Percentiles rank a stretch among this genome's conserved stretches.
phyloP scores from a whole-genome alignment of 2,113 vertebrate species.

The Stictonetta naevosa region DNA sequence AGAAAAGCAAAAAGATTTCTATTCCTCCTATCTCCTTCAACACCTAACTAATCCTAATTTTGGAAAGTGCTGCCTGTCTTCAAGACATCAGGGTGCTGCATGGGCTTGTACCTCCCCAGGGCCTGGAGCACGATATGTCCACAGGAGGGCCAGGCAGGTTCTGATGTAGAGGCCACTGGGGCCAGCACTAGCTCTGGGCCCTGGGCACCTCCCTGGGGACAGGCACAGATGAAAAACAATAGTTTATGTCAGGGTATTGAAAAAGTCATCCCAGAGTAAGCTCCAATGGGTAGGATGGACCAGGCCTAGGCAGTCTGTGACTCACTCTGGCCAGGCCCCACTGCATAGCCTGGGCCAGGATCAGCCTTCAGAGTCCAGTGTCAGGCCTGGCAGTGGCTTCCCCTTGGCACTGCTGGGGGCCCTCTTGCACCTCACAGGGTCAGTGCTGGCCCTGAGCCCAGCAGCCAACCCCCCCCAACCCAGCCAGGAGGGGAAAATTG shows the following conservation, averaged over 20 bases:
- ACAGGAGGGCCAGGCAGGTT: not conserved
- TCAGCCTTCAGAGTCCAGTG: not conserved
- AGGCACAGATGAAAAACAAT: not conserved
- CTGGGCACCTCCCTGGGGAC: no score
- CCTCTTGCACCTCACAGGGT: not conserved
- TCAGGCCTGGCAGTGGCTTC: no score
- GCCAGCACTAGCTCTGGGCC: no score
- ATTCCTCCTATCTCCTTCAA: not conserved
- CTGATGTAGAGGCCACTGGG: no score
- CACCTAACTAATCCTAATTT: not conserved
- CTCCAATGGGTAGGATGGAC: accelerated
- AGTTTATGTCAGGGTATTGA: no score
- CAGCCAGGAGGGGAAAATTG: no score
- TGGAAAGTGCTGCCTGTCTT: no score
- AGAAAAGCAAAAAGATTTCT: not conserved
- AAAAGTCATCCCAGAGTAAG: no score
- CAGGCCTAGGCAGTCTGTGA: accelerated
- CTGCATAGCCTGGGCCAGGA: accelerated
- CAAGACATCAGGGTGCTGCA: not conserved
- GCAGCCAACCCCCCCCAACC: no score
- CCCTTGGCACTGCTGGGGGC: accelerated
- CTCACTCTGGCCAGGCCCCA: accelerated
- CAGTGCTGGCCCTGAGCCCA: no score
- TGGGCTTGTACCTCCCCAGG: not conserved
- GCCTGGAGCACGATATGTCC: not conserved